Evolutionary conservation across 2,888 invertebrate genomes (phyloP).

Genomic region (Minunthozetes semirufus): DNA sequence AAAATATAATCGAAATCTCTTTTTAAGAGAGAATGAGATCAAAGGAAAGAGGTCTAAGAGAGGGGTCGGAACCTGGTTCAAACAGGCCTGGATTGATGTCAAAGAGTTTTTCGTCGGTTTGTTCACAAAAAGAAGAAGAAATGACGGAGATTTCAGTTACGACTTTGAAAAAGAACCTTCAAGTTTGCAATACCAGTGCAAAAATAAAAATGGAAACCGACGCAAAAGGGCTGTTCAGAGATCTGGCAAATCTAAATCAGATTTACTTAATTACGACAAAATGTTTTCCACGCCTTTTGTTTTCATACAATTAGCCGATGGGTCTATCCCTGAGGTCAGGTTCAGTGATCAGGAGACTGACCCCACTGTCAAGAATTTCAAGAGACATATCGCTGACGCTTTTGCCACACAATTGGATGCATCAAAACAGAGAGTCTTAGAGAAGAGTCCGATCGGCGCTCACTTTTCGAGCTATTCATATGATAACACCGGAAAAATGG

Average conservation of each 20-base stretch:
- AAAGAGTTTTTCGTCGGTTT: slow-evolving; percentile 33
- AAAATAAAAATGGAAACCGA: background rate
- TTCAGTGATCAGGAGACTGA: slow-evolving; percentile 40
- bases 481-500: slow-evolving; percentile 13
- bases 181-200: slow-evolving; percentile 4
- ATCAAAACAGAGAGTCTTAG: slow-evolving; percentile 33
- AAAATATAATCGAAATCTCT: background rate
- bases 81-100: slow-evolving; percentile 31
- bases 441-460: slow-evolving; percentile 35
- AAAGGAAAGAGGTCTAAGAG: background rate
- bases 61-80: slow-evolving; percentile 26
- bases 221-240: background rate
- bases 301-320: slow-evolving; percentile 41
- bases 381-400: slow-evolving; percentile 40
- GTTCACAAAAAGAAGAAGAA: background rate
- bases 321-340: slow-evolving; percentile 41
- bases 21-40: background rate
- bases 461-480: slow-evolving; percentile 36
- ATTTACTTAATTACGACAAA: slow-evolving; percentile 20
- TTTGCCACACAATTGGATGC: slow-evolving; percentile 40
- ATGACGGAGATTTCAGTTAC: background rate
- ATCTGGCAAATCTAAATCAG: background rate
- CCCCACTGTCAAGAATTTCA: slow-evolving; percentile 40
- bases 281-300: slow-evolving; percentile 39
- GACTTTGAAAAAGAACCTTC: slow-evolving; percentile 25